Base-by-base conservation (phyloP, 2,113 vertebrate species). In the Caranx ignobilis region DNA sequence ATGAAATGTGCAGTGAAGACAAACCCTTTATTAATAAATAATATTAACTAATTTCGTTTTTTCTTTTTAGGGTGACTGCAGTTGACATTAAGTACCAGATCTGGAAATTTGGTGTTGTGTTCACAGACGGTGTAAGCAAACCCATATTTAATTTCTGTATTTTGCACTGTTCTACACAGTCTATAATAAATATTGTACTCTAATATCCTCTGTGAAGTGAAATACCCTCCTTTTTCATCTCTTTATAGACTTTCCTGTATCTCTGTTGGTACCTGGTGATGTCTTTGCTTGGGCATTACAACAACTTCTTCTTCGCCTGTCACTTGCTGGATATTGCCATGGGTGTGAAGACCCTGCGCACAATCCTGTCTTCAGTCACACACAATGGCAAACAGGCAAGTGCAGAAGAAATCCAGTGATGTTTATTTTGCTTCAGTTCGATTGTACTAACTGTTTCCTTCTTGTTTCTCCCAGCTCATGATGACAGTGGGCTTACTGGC, bases 31-130 rank as follows among this genome's bases (percentile, higher is more conserved):
- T 68, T 60, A n/a, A 4, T 65, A 70, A 63, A n/a, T 3, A 6
- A 41, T 35, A 1, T 61, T 2, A 32, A 72, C 47, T 18, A 63
- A 11, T 39, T 31, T 48, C 71, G 0, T 75, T 73, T 0, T 74
- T 6, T 82, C 2, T 19, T 55, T 72, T 62, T 75, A 98, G 97
- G 96, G 62, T 91, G 65, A 96, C 96, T 16, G 92, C 96, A 66
- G 94, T 97, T 32, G 97, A 98, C 77, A 89, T 98, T 75, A 97
- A 98, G 87, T 98, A 97, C 90, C 96, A 97, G 93, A 94, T 98
- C 86, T 98, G 97, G 97, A 98, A 98, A 86, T 97, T 97, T n/a
- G 97, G 97, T 6, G 97, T 98, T 62, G 95, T 98, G 66, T 97
- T 98, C 86, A 98, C 97, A 5, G 96, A 98, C 52, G 97, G 97